phyloP scores from a whole-genome alignment of 2,113 vertebrate genomes.

The Gavialis gangeticus region DNA sequence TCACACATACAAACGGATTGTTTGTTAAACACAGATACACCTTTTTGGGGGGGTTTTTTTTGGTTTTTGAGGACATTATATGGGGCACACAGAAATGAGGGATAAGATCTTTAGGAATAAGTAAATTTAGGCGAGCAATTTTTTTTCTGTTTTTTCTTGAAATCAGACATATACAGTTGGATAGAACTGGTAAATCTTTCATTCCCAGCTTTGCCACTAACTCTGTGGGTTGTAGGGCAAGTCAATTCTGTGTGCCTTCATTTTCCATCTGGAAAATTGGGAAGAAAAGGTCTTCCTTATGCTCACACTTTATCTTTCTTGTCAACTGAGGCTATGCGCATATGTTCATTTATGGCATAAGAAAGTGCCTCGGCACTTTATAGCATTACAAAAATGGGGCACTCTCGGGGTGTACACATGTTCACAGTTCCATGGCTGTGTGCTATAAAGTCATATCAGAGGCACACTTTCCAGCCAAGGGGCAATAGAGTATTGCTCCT shows the following conservation, averaged over 20 bases:
- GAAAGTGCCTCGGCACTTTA: too few species aligned
- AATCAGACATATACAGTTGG: constrained; percentile 28
- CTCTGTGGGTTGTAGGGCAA: constrained; percentile 59
- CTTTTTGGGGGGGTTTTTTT: too few species aligned
- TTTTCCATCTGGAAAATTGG: constrained; percentile 14
- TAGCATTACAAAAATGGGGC: too few species aligned
- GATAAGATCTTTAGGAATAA: neutral
- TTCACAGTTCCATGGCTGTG: too few species aligned
- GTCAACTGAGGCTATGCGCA: neutral
- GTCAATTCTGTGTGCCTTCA: constrained; percentile 42
- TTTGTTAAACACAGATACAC: neutral
- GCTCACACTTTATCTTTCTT: neutral
- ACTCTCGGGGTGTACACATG: too few species aligned
- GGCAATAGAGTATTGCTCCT: too few species aligned
- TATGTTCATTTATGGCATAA: too few species aligned
- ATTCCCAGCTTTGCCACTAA: constrained; percentile 26
- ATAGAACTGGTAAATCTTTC: constrained; percentile 63
- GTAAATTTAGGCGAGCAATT: neutral
- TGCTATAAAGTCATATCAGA: too few species aligned
- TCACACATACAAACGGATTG: neutral
- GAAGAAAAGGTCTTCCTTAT: neutral
- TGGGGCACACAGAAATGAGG: neutral
- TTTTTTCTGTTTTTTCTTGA: constrained; percentile 39
- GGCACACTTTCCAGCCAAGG: too few species aligned
- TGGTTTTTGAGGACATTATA: accelerated